phyloP scores from a whole-genome alignment of 2,888 invertebrate genomes.

The Drosophila cracens region DNA sequence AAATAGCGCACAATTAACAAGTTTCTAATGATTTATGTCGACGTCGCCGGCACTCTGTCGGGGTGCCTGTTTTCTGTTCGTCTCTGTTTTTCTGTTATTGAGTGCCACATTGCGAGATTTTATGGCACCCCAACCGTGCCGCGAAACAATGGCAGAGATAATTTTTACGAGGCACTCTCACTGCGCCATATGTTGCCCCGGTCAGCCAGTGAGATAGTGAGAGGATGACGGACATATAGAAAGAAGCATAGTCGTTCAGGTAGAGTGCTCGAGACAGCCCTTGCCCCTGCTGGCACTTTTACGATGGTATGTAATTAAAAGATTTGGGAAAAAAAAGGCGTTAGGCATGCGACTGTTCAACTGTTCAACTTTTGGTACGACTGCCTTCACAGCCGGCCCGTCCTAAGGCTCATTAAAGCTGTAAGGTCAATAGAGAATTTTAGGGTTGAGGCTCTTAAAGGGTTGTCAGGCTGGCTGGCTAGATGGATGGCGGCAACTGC shows the following conservation, averaged over 20 bases:
- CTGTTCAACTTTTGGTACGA: slow-evolving; percentile 23
- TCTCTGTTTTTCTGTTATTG: slow-evolving; percentile 11
- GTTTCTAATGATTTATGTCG: slow-evolving; percentile 77
- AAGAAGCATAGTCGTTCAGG: slow-evolving; percentile 17
- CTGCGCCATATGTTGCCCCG: slow-evolving; percentile 62
- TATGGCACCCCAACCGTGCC: slow-evolving; percentile 74
- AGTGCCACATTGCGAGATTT: slow-evolving; percentile 58
- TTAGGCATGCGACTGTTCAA: slow-evolving; percentile 58
- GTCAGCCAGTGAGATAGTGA: slow-evolving; percentile 5
- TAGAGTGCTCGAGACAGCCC: slow-evolving; percentile 21
- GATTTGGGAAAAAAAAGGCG: slow-evolving; percentile 68
- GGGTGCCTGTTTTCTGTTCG: slow-evolving; percentile 28
- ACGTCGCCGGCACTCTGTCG: slow-evolving; percentile 41
- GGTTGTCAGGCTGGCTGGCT: neutral
- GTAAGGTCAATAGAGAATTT: slow-evolving; percentile 60
- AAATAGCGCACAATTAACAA: slow-evolving; percentile 79
- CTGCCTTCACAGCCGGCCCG: slow-evolving; percentile 59
- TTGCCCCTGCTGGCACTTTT: slow-evolving; percentile 34
- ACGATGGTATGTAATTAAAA: slow-evolving; percentile 68
- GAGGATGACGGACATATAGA: slow-evolving; percentile 2
- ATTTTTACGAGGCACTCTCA: slow-evolving; percentile 72
- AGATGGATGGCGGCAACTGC: neutral
- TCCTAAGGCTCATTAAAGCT: slow-evolving; percentile 66
- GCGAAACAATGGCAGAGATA: slow-evolving; percentile 69
- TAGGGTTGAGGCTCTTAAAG: neutral